Conservation (phyloP, 2,113 vertebrate species). For the Notarius quadriscutis region DNA sequence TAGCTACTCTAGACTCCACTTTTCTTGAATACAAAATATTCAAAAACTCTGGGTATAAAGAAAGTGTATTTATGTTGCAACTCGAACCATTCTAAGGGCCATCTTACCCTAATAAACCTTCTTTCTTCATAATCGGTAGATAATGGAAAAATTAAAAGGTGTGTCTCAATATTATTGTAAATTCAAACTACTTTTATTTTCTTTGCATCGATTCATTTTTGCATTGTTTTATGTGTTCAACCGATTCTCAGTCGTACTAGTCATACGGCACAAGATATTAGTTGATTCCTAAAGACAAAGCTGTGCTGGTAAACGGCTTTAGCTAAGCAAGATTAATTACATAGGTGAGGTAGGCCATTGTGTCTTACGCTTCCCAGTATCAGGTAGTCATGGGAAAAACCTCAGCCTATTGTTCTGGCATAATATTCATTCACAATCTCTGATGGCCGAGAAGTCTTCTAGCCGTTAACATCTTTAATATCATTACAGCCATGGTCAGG, state of each 20-base stretch:
- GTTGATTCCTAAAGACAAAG: neutral
- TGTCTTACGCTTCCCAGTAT: slow-evolving; percentile 36
- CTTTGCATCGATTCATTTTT: neutral
- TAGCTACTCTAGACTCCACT: neutral
- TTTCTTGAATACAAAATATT: neutral
- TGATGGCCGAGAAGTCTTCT: slow-evolving; percentile 40
- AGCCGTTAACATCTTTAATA: slow-evolving; percentile 41
- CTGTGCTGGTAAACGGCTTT: neutral
- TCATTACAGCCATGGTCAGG: slow-evolving; percentile 21
- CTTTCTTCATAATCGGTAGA: neutral
- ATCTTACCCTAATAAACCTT: neutral
- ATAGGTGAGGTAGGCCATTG: slow-evolving; percentile 37
- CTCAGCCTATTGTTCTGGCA: slow-evolving; percentile 43
- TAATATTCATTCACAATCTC: slow-evolving; percentile 41
- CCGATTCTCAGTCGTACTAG: neutral
- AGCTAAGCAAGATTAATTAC: slow-evolving; percentile 38
- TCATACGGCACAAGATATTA: neutral
- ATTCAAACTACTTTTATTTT: neutral
- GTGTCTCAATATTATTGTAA: neutral
- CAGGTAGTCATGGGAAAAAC: slow-evolving; percentile 55
- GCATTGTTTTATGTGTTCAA: neutral
- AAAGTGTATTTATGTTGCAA: neutral
- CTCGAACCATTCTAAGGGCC: neutral
- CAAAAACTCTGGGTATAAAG: neutral
- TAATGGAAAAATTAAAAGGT: neutral